phyloP scores from a whole-genome alignment of 2,113 vertebrate genomes.

The Gobiocypris rarus region DNA sequence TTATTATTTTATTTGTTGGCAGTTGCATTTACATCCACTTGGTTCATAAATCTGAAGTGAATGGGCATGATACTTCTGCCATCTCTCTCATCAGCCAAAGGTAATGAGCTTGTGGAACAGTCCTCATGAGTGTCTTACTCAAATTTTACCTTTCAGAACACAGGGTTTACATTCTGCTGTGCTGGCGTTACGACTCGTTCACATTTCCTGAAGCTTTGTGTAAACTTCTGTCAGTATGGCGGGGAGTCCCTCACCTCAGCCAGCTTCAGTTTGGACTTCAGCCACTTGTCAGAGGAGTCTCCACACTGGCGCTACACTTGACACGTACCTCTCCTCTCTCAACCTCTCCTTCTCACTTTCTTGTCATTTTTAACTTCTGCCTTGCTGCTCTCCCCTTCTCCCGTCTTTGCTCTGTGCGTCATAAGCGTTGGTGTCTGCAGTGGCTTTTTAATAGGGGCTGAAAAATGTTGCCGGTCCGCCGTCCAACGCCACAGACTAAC shows the following conservation, averaged over 20 bases:
- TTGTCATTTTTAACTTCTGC: constrained; percentile 42
- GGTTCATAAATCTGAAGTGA: not conserved
- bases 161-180: constrained; percentile 45
- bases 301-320: constrained; percentile 44
- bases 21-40: not conserved
- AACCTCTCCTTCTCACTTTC: constrained; percentile 48
- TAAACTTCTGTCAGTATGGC: constrained; percentile 46
- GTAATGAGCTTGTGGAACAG: constrained; percentile 4
- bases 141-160: constrained; percentile 21
- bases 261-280: constrained; percentile 24
- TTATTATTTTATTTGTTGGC: not conserved
- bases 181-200: constrained; percentile 23
- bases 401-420: constrained; percentile 42
- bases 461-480: constrained; percentile 48
- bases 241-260: constrained; percentile 46
- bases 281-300: constrained; percentile 40
- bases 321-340: constrained; percentile 42
- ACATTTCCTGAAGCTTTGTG: constrained; percentile 30
- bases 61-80: not conserved
- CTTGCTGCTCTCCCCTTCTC: not conserved
- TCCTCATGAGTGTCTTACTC: constrained; percentile 13
- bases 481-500: constrained; percentile 59
- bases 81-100: not conserved
- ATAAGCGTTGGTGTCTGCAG: constrained; percentile 51
- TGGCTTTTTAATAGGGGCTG: constrained; percentile 55